Conservation (phyloP, 2,113 vertebrate species). For the Galeopterus variegatus region DNA sequence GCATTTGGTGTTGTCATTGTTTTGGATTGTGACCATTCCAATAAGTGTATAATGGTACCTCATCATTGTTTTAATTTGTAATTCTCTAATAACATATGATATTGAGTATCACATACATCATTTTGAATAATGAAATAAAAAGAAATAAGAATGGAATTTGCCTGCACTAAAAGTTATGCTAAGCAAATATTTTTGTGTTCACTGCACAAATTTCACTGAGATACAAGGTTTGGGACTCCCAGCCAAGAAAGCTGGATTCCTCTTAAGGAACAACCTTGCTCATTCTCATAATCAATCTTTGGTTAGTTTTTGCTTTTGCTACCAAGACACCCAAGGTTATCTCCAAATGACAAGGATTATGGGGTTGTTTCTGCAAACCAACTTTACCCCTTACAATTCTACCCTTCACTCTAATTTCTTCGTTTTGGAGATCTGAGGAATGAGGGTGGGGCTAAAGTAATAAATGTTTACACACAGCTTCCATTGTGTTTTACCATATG, state of each 20-base stretch:
- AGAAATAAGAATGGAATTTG: background rate
- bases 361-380: background rate
- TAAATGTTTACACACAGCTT: background rate
- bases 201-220: background rate
- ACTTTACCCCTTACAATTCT: background rate
- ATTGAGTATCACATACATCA: background rate
- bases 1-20: background rate
- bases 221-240: background rate
- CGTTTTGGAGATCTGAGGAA: background rate
- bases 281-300: slow-evolving; percentile 12
- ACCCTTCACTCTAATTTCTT: background rate
- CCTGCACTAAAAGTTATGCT: background rate
- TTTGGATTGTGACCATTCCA: background rate
- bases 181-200: background rate
- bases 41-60: background rate
- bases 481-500: background rate
- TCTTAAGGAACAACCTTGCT: background rate
- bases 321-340: background rate
- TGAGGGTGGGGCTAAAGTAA: background rate
- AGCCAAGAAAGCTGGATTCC: background rate
- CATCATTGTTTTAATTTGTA: slow-evolving; percentile 28
- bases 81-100: background rate
- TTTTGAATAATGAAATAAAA: slow-evolving; percentile 52
- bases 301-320: slow-evolving; percentile 43
- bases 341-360: background rate